Percentiles rank a stretch among this genome's conserved stretches.
These are phyloP conservation scores for Pipistrellus kuhlii DNA, from an alignment of 2,797 vertebrate genomes.

Conservation along the genomic window DNA sequence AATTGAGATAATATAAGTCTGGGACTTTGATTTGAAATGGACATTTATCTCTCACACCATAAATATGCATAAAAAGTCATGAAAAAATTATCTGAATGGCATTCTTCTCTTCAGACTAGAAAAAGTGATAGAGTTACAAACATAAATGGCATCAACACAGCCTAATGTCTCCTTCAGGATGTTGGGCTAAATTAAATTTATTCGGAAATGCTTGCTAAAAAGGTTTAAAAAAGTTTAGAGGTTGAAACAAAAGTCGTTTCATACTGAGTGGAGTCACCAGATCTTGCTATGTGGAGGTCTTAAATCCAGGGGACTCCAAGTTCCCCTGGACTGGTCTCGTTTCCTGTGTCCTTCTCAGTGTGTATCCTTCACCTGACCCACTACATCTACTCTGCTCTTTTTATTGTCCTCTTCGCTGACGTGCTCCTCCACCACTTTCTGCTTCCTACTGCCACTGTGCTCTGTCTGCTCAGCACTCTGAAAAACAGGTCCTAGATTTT, in stretches of 20 bases:
- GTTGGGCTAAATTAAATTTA: background rate
- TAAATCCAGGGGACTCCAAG: background rate
- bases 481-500: conserved; percentile 43
- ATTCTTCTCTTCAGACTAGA: background rate
- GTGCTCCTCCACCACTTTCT: conserved; percentile 83
- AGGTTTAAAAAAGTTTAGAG: background rate
- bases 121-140: background rate
- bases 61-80: conserved; percentile 31
- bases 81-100: background rate
- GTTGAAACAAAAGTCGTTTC: conserved; percentile 15
- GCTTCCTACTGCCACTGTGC: conserved; percentile 87
- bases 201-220: background rate
- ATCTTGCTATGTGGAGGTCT: conserved; percentile 48
- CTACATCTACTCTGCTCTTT: conserved; percentile 88
- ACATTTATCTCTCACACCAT: background rate
- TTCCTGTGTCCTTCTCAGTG: conserved; percentile 59
- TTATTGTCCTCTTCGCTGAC: conserved; percentile 88
- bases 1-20: background rate
- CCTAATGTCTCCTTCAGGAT: background rate
- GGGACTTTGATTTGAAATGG: background rate
- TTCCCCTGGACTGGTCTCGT: background rate
- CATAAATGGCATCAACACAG: background rate
- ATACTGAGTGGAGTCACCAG: conserved; percentile 86
- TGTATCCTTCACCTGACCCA: conserved; percentile 55
- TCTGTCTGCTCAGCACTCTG: conserved; percentile 72